Conservation (phyloP, 2,113 vertebrate species). For the Hemiprocne comata region DNA sequence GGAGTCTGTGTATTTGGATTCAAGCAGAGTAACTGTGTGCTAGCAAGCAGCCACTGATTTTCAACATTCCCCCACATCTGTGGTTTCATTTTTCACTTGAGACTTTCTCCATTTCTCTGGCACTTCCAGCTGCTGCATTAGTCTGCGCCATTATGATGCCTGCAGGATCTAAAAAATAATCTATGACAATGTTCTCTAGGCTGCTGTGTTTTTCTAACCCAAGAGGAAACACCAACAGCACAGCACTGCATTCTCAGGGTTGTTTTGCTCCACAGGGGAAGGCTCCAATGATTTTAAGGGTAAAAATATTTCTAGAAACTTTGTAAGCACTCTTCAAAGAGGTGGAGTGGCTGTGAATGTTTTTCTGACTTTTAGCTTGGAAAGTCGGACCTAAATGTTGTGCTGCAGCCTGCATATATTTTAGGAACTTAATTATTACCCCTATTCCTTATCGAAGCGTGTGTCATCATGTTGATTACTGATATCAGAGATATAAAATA, state of each 20-base stretch:
- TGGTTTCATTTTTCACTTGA: conserved; percentile 25
- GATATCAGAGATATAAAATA: background rate
- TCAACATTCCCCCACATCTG: background rate
- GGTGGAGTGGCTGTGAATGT: background rate
- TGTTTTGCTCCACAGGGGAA: background rate
- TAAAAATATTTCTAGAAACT: conserved; percentile 8
- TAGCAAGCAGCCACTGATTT: conserved; percentile 8
- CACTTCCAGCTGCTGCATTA: conserved; percentile 45
- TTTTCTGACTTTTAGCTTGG: background rate
- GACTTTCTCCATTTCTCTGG: conserved; percentile 12
- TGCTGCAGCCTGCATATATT: background rate
- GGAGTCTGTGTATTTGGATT: background rate
- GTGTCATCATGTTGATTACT: background rate
- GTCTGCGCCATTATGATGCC: conserved; percentile 38
- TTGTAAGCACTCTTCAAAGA: background rate
- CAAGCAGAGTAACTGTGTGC: background rate
- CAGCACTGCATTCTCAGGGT: background rate
- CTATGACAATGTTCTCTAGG: conserved; percentile 30
- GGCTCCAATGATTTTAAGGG: background rate
- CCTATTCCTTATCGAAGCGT: background rate
- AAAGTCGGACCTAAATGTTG: background rate
- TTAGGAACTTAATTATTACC: background rate
- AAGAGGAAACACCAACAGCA: conserved; percentile 19
- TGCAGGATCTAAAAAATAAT: conserved; percentile 44
- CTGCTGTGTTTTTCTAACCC: conserved; percentile 29